Evolutionary conservation across 2,888 invertebrate species (phyloP), one percentile per base, ranked within the genome.

Genomic region (Lepidonotus clava): DNA sequence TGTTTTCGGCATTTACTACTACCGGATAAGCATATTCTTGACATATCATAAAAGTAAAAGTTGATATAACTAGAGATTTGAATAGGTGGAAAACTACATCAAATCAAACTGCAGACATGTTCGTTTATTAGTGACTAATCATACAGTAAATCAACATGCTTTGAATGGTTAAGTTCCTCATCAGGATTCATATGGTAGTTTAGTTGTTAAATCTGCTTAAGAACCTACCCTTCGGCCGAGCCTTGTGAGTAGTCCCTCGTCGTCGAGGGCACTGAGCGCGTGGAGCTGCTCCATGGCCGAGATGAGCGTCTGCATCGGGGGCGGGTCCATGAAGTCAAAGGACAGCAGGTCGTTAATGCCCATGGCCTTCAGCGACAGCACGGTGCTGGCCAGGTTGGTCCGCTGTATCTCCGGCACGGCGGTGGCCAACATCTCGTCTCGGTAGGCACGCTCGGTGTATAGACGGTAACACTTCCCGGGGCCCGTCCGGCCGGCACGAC

Each of bases 291-390:
- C 99, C 90, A 99, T 95, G 24, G 99, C 99, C 96, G 98, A 98
- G 88, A 99, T 98, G 90, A 99, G 96, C 0, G 98, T 98, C 95
- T 99, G 98, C 32, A 98, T 98, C 0, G 99, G 99, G 36, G 99
- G 99, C 0, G 99, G 98, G 94, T 99, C 99, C 99, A 99, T 99
- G 95, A 99, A 99, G 95, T 99, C 99, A 94, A 99, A 99, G 93
- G 98, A 97, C 34, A 99, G 95, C 85, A 99, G 95, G 95, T 99
- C 99, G 94, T 99, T 99, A 91, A 99, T 99, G 38, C 99, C 99
- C 99, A 99, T 99, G 0, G 99, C 99, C 38, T 83, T 99, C 51
- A 99, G 95, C 91, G 99, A 98, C 21, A 99, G 95, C 53, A 98
- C 97, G 0, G 99, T 99, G 21, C 98, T 97, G 0, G 99, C 99